Evolutionary conservation across 1,140 invertebrate species (phyloP).

Genomic region (Drosophila setifemur): DNA sequence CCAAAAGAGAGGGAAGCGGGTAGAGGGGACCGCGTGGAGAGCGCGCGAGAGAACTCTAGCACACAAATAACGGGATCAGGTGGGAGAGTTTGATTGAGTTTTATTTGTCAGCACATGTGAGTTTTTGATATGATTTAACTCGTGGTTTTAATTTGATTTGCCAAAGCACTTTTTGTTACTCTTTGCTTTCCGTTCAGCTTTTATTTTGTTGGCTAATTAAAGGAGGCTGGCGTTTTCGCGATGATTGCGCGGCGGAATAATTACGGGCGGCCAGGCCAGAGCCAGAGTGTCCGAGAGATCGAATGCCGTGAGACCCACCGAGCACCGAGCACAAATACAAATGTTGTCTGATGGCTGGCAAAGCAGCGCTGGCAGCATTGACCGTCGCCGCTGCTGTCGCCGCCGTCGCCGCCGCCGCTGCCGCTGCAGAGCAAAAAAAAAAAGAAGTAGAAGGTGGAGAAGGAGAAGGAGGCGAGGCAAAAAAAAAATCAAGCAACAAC

Average conservation of each 20-base stretch:
- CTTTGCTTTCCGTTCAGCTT: too few relatives aligned
- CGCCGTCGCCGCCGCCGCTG: constrained; percentile 29
- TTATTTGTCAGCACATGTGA: constrained; percentile 56
- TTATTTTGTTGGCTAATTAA: constrained; percentile 4
- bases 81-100: constrained; percentile 25
- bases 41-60: constrained; percentile 13
- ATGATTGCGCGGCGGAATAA: constrained; percentile 11
- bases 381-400: constrained; percentile 61
- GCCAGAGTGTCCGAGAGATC: constrained; percentile 57
- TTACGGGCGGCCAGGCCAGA: constrained; percentile 5
- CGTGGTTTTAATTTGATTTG: neutral
- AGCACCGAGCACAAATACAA: constrained; percentile 79
- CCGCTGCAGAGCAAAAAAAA: constrained; percentile 33
- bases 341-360: constrained; percentile 78
- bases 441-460: constrained; percentile 37
- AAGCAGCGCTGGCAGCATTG: constrained; percentile 77
- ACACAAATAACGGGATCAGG: constrained; percentile 45
- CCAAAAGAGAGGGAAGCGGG: constrained; percentile 10
- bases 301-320: constrained; percentile 75
- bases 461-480: neutral
- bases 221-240: neutral
- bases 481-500: constrained; percentile 35
- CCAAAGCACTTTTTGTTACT: neutral
- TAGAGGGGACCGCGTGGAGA: constrained; percentile 1
- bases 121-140: constrained; percentile 15